Evolutionary conservation across 37 sponge, comb jelly and placozoan species (phyloP).

Genomic region (Eunapius fragilis): DNA sequence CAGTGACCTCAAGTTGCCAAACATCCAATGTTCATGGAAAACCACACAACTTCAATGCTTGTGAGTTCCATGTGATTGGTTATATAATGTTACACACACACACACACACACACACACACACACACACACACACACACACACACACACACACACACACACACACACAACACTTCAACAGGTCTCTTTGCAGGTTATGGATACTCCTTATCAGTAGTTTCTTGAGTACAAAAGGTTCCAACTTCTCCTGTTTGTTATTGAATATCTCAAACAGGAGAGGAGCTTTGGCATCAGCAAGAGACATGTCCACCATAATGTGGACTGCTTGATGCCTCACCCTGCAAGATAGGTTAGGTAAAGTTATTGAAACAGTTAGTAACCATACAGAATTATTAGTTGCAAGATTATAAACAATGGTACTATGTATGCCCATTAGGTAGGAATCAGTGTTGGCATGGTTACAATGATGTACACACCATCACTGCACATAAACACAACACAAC

Average conservation of each 20-base stretch:
- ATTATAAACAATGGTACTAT: too few relatives aligned
- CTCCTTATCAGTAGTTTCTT: slow-evolving; percentile 53
- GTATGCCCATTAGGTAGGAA: too few relatives aligned
- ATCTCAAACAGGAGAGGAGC: slow-evolving; percentile 28
- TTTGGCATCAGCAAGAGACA: slow-evolving; percentile 14
- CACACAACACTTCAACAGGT: slow-evolving; percentile 17
- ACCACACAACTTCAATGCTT: too few relatives aligned
- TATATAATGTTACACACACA: background rate
- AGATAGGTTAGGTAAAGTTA: too few relatives aligned
- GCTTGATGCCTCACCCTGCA: slow-evolving; percentile 24
- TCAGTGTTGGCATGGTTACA: too few relatives aligned
- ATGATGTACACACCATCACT: too few relatives aligned
- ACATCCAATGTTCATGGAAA: too few relatives aligned
- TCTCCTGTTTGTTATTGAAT: slow-evolving; percentile 41
- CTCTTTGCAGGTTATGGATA: slow-evolving; percentile 41
- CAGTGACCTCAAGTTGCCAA: too few relatives aligned
- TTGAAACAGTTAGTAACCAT: too few relatives aligned
- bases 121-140: slow-evolving; percentile 8
- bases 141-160: slow-evolving; percentile 48
- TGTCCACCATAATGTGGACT: slow-evolving; percentile 64
- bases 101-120: slow-evolving; percentile 7
- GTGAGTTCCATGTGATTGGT: background rate
- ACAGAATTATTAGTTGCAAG: too few relatives aligned
- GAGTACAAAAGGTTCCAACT: slow-evolving; percentile 17
- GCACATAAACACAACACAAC: too few relatives aligned